Evolutionary conservation across 2,888 invertebrate species (phyloP), one percentile per base, ranked within the genome.

Genomic region (Lasioglossum lativentre): DNA sequence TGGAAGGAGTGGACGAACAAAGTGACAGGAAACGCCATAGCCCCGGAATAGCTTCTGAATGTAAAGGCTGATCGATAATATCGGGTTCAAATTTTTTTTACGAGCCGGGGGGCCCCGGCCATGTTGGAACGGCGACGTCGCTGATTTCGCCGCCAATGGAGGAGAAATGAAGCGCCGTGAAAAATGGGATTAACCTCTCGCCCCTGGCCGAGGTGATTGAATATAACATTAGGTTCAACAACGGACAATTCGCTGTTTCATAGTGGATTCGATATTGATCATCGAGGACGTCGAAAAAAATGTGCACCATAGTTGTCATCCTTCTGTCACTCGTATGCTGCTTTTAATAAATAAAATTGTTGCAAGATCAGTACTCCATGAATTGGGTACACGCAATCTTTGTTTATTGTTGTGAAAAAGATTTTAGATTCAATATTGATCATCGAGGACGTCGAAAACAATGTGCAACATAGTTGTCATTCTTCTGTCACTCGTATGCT

Each of bases 1-100:
- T 78, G 83, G 83, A 86, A 82, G 81, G 83, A 87, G 59, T 75
- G 86, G 80, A 82, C 78, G 80, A 86, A 87, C 87, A 87, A 83
- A 86, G 86, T 86, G 87, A 86, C 87, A 78, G 87, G 86, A 83
- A 80, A 83, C 80, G 86, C 75, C 75, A 76, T 83, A 76, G 56
- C 56, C 80, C 70, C 23, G 68, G 14, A 47, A 23, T 45, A 70
- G 78, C 73, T 68, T 68, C 75, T 72, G 72, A 83, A 83, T 78
- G 83, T 45, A 73, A 75, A 75, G 68, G 19, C 38, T 56, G 80
- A 83, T 86, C 83, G 86, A 86, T 87, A 80, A 83, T 78, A 80
- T 86, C 80, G 75, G 83, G 23, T 70, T 77, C 34, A 23, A 82
- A 86, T 85, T 79, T 80, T 78, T 52, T 52, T 75, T 40, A 56